These are phyloP conservation scores for Neomorphus geoffroyi DNA, from an alignment of 2,797 vertebrate species.

Conservation along the genomic window DNA sequence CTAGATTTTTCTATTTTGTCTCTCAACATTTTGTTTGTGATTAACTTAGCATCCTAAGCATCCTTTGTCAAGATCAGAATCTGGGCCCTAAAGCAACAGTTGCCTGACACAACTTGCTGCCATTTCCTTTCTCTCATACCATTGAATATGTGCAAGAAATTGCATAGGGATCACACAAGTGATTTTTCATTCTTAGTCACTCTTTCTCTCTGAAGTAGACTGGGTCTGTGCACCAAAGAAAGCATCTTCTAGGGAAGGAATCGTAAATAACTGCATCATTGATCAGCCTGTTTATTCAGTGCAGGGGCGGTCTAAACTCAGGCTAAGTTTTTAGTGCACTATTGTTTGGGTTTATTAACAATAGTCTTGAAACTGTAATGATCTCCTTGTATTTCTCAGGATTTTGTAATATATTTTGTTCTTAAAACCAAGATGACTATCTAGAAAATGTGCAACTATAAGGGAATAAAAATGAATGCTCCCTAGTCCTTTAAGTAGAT, in stretches of 20 bases:
- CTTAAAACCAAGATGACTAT: not conserved
- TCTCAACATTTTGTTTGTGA: not conserved
- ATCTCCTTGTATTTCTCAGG: not conserved
- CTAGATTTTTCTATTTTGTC: not conserved
- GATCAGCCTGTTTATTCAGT: not conserved
- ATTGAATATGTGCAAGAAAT: not conserved
- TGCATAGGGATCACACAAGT: not conserved
- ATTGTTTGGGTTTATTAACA: not conserved
- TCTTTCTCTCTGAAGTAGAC: not conserved
- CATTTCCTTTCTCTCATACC: not conserved
- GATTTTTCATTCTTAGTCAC: not conserved
- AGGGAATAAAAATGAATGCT: not conserved
- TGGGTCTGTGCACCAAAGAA: not conserved
- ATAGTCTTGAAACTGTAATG: not conserved
- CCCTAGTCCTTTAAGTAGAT: not conserved
- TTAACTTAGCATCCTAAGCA: not conserved
- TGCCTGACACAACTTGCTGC: not conserved
- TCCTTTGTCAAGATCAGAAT: not conserved
- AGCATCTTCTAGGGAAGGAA: not conserved
- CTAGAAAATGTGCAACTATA: not conserved
- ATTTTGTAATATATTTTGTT: not conserved
- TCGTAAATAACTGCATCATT: not conserved
- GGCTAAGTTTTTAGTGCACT: not conserved
- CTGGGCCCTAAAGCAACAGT: not conserved
- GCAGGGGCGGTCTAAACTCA: not conserved